phyloP scores from a whole-genome alignment of 2,888 invertebrate genomes.

The Rugalucina vietnamica region DNA sequence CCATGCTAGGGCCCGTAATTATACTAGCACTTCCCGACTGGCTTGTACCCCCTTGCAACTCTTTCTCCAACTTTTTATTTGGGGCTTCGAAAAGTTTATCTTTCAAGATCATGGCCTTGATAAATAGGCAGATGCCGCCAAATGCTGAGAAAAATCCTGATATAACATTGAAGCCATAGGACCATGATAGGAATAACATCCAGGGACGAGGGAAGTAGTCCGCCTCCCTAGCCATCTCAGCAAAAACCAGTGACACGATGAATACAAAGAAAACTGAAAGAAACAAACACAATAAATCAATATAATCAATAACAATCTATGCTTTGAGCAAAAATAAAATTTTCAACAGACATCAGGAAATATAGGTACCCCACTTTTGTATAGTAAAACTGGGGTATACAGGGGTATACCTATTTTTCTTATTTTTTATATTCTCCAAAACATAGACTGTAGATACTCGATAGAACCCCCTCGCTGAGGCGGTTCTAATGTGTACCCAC shows the following conservation, averaged over 20 bases:
- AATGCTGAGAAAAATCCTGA: slow-evolving; percentile 85
- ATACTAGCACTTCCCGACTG: slow-evolving; percentile 32
- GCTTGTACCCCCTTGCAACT: not conserved
- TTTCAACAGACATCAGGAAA: too few relatives aligned
- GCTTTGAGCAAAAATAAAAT: too few relatives aligned
- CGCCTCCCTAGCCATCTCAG: slow-evolving; percentile 92
- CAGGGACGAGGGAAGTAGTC: slow-evolving; percentile 98
- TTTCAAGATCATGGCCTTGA: slow-evolving; percentile 70
- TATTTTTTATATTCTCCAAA: too few relatives aligned
- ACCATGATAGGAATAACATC: slow-evolving; percentile 98
- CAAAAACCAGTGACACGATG: slow-evolving; percentile 88
- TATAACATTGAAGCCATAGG: slow-evolving; percentile 93
- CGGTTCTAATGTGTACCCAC: too few relatives aligned
- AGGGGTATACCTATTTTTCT: too few relatives aligned
- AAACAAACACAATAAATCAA: slow-evolving; percentile 13
- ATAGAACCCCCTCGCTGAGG: too few relatives aligned
- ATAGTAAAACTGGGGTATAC: too few relatives aligned
- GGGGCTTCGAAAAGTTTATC: slow-evolving; percentile 53
- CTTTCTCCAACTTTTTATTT: slow-evolving; percentile 25
- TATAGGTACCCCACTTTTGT: too few relatives aligned
- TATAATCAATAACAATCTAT: too few relatives aligned
- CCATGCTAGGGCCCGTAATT: slow-evolving; percentile 31
- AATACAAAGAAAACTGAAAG: slow-evolving; percentile 75
- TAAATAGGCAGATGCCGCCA: slow-evolving; percentile 77
- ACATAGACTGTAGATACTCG: too few relatives aligned